Conservation (phyloP, 2,888 invertebrate genomes). For the Lepas anatifera region DNA sequence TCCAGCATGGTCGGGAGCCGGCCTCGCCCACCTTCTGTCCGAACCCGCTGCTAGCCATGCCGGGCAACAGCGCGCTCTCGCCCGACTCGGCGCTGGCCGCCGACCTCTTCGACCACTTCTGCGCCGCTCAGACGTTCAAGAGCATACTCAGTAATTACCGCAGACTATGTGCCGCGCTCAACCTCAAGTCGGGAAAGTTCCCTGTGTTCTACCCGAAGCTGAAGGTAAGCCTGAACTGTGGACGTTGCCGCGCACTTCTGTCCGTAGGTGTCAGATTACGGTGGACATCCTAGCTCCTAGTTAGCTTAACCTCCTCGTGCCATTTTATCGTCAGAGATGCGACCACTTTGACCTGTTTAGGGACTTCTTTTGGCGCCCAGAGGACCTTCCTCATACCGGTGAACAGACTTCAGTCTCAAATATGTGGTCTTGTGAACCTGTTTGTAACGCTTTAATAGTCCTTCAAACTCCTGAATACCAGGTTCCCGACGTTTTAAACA, state of each 20-base stretch:
- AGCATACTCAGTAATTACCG: conserved; percentile 67
- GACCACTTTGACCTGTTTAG: too few relatives aligned
- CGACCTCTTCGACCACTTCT: conserved; percentile 84
- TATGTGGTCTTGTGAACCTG: too few relatives aligned
- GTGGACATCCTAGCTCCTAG: too few relatives aligned
- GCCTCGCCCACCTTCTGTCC: background rate
- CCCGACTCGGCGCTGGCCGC: conserved; percentile 47
- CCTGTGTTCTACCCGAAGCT: conserved; percentile 80
- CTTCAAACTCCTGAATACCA: too few relatives aligned
- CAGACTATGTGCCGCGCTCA: conserved; percentile 73
- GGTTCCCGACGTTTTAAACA: too few relatives aligned
- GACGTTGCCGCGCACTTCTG: too few relatives aligned
- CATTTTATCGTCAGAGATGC: too few relatives aligned
- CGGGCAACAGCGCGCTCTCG: conserved; percentile 22
- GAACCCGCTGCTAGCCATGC: background rate
- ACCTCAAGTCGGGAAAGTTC: conserved; percentile 63
- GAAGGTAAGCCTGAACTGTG: conserved; percentile 48
- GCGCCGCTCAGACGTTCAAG: conserved; percentile 74
- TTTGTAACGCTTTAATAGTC: too few relatives aligned
- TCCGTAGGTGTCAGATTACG: background rate
- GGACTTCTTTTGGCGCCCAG: too few relatives aligned
- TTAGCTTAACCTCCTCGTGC: too few relatives aligned
- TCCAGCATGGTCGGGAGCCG: background rate
- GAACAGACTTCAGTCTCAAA: too few relatives aligned
- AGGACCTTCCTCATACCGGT: too few relatives aligned